Evolutionary conservation across 2,888 invertebrate species (phyloP).

Genomic region (Scrobipalpa costella): DNA sequence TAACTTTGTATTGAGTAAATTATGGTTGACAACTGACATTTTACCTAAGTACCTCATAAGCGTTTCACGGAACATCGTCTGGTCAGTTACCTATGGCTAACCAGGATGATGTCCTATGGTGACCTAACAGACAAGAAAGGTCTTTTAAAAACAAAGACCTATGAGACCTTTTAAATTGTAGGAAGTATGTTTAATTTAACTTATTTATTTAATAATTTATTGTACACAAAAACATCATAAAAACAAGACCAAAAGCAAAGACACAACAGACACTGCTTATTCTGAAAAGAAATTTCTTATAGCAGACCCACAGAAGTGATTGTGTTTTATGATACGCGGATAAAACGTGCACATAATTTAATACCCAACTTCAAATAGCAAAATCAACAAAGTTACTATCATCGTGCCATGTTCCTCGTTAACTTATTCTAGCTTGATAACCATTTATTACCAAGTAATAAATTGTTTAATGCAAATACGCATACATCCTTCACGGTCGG

Average conservation of each 20-base stretch:
- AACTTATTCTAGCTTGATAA: background rate
- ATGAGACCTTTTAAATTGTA: background rate
- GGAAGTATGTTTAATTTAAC: background rate
- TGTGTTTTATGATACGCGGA: too few species aligned
- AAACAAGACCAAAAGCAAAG: too few species aligned
- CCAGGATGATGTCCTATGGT: background rate
- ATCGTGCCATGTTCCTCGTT: background rate
- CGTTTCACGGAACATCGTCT: conserved; percentile 10
- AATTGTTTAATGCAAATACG: conserved; percentile 1
- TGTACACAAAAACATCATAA: too few species aligned
- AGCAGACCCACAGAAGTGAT: too few species aligned
- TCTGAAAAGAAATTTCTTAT: too few species aligned
- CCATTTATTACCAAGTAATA: background rate
- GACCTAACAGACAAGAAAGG: background rate
- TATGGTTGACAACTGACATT: background rate
- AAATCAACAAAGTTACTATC: background rate
- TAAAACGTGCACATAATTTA: too few species aligned
- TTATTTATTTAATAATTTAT: too few species aligned
- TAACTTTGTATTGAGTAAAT: conserved; percentile 1
- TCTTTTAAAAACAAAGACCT: background rate
- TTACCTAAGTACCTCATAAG: conserved; percentile 5
- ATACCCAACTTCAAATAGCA: too few species aligned
- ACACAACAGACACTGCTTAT: too few species aligned
- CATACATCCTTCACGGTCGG: conserved; percentile 16
- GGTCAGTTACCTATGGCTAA: conserved; percentile 7